phyloP scores from a whole-genome alignment of 2,888 invertebrate genomes.

The Lasioglossum oenotherae region DNA sequence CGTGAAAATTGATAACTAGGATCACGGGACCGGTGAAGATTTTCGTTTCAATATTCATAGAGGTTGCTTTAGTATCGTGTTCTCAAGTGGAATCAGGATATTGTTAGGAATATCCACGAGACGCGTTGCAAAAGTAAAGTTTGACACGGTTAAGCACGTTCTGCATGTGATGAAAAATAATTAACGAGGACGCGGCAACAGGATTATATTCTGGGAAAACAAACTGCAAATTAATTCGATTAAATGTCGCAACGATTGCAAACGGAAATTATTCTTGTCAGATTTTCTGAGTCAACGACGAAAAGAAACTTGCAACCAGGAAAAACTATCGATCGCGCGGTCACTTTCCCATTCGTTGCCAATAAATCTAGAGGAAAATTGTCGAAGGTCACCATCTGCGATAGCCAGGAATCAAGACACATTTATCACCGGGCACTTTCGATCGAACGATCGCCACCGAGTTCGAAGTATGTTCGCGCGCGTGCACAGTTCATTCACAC shows the following conservation, averaged over 20 bases:
- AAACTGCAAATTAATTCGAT: too few species aligned
- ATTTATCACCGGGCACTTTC: conserved; percentile 40
- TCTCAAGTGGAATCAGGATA: not conserved
- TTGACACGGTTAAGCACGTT: not conserved
- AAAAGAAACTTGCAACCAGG: not conserved
- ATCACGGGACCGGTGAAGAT: not conserved
- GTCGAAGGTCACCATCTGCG: conserved; percentile 46
- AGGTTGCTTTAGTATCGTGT: not conserved
- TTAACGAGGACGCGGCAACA: too few species aligned
- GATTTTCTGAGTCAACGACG: too few species aligned
- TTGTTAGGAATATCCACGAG: not conserved
- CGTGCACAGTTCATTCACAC: not conserved
- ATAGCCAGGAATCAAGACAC: conserved; percentile 16
- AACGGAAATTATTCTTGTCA: too few species aligned
- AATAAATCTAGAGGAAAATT: conserved; percentile 16
- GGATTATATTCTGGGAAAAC: too few species aligned
- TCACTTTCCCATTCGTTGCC: conserved; percentile 29
- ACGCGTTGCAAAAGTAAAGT: not conserved
- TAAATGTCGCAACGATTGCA: too few species aligned
- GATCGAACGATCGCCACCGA: conserved; percentile 34
- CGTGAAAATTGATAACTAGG: not conserved
- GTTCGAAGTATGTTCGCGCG: conserved; percentile 28
- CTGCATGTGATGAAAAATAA: too few species aligned
- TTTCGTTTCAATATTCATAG: not conserved
- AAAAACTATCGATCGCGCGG: not conserved